These are phyloP conservation scores for Drosophila robusta DNA, from an alignment of 2,888 invertebrate genomes.

Conservation along the genomic window DNA sequence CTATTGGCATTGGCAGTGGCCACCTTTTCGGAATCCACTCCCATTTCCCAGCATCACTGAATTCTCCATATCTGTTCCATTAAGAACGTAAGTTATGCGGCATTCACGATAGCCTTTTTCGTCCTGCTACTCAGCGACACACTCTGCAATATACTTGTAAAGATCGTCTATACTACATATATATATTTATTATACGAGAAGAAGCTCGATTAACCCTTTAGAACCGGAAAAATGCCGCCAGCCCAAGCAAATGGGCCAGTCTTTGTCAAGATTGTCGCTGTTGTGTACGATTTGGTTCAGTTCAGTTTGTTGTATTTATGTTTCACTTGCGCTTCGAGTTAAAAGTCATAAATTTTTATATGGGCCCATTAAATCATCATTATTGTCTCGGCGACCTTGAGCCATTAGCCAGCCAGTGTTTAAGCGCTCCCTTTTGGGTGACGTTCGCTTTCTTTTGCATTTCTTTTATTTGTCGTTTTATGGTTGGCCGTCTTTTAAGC, in stretches of 20 bases:
- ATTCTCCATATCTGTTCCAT: conserved; percentile 29
- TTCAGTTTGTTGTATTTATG: conserved; percentile 17
- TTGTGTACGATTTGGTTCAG: conserved; percentile 15
- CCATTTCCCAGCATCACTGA: not conserved
- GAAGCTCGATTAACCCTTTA: conserved; percentile 20
- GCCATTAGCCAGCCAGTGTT: conserved; percentile 59
- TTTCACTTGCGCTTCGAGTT: conserved; percentile 61
- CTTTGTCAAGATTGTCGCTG: conserved; percentile 26
- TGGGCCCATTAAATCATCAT: conserved; percentile 85
- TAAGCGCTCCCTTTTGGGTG: conserved; percentile 58
- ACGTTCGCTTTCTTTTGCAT: conserved; percentile 68
- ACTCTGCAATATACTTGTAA: conserved; percentile 1
- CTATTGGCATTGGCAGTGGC: conserved; percentile 27
- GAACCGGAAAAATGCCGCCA: not conserved
- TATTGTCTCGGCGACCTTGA: conserved; percentile 83
- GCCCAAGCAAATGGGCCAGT: conserved; percentile 1
- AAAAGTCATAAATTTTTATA: conserved; percentile 84
- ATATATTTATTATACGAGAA: conserved; percentile 7
- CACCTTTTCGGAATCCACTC: conserved; percentile 13
- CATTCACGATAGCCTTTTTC: conserved; percentile 9
- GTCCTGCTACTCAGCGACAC: not conserved
- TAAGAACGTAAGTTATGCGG: conserved; percentile 60
- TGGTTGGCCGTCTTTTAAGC: conserved; percentile 60
- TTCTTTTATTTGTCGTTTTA: conserved; percentile 66
- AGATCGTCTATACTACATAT: conserved; percentile 11